Evolutionary conservation across 2,113 vertebrate species (phyloP).

Genomic region (Rattus rattus): DNA sequence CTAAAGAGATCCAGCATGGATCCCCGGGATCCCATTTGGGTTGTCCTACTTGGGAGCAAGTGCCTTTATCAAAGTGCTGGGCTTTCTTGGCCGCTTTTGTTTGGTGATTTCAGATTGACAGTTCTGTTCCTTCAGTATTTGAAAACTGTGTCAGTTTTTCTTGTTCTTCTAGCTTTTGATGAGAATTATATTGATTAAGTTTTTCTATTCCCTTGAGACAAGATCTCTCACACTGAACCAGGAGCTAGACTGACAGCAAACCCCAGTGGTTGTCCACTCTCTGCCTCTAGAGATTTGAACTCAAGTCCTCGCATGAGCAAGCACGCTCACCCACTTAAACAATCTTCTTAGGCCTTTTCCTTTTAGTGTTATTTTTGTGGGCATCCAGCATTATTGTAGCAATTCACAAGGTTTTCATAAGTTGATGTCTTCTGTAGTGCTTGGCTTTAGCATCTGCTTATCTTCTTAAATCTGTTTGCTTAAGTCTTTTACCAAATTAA

Average conservation of each 20-base stretch:
- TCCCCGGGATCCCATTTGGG: neutral
- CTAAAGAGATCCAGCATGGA: neutral
- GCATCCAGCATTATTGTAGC: neutral
- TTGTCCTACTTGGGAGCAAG: neutral
- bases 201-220: neutral
- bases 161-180: neutral
- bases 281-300: neutral
- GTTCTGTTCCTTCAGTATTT: neutral
- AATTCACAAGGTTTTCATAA: neutral
- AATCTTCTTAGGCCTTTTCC: neutral
- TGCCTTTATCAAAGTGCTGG: neutral
- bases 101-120: neutral
- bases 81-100: neutral
- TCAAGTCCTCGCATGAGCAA: neutral
- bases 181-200: neutral
- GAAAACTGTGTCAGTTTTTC: neutral
- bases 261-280: neutral
- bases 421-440: neutral
- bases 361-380: neutral
- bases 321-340: neutral
- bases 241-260: neutral
- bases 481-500: neutral
- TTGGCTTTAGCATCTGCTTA: neutral
- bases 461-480: neutral
- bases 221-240: neutral